A percentile compares a stretch with the other conserved stretches of the same genome.
phyloP scores from a whole-genome alignment of 30 jellyfish, hydroid and myxozoan genomes.

The Aurelia coerulea region DNA sequence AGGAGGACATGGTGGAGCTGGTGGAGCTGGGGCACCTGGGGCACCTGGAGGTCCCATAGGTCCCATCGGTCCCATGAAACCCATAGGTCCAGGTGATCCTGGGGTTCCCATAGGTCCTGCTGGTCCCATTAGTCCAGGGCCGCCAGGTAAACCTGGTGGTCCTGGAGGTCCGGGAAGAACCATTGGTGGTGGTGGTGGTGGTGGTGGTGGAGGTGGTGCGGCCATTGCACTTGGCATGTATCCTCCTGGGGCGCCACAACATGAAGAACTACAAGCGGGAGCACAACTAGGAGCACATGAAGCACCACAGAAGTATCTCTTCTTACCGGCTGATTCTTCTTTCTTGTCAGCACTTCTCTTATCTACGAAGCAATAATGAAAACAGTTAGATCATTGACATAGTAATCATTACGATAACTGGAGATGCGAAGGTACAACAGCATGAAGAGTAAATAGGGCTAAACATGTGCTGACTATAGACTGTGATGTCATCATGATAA shows the following conservation, averaged over 20 bases:
- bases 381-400: no score
- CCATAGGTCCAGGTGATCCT: slow-evolving; percentile 78
- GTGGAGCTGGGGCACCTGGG: slow-evolving; percentile 97
- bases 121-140: slow-evolving; percentile 79
- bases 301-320: slow-evolving; percentile 96
- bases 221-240: slow-evolving; percentile 58
- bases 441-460: no score
- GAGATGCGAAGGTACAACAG: no score
- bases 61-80: slow-evolving; percentile 79
- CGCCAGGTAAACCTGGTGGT: slow-evolving; percentile 74
- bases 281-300: slow-evolving; percentile 88
- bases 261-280: slow-evolving; percentile 79
- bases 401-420: no score
- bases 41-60: slow-evolving; percentile 94
- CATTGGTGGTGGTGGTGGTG: slow-evolving; percentile 89
- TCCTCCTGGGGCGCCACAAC: slow-evolving; percentile 80
- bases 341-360: slow-evolving; percentile 90
- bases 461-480: no score
- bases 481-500: no score
- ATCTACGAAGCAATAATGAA: slow-evolving; percentile 34
- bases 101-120: slow-evolving; percentile 73
- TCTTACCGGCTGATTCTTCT: slow-evolving; percentile 95
- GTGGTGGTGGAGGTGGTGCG: slow-evolving; percentile 97
- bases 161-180: slow-evolving; percentile 86
- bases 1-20: slow-evolving; percentile 98